Evolutionary conservation across 2,888 invertebrate species (phyloP).

Genomic region (Leptopilina myrica): DNA sequence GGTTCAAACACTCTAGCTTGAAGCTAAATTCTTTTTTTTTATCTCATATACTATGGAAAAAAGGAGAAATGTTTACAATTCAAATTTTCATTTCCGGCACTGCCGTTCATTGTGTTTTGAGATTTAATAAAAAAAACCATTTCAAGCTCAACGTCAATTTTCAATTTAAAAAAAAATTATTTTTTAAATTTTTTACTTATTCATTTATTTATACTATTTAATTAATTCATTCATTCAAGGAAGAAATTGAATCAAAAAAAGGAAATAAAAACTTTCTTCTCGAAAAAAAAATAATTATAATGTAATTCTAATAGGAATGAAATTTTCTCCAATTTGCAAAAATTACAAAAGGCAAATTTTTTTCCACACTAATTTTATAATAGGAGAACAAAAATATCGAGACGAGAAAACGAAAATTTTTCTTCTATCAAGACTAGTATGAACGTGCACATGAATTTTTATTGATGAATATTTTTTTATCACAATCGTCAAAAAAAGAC

Average conservation of each 20-base stretch:
- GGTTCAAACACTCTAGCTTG: conserved; percentile 7
- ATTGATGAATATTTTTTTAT: neutral
- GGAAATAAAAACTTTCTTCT: too few relatives aligned
- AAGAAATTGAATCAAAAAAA: too few relatives aligned
- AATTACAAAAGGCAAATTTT: too few relatives aligned
- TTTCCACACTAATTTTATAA: too few relatives aligned
- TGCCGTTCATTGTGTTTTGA: too few relatives aligned
- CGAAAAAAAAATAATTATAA: too few relatives aligned
- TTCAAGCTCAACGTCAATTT: conserved; percentile 15
- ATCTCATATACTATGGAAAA: neutral
- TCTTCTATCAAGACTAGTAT: neutral
- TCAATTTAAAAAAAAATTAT: neutral
- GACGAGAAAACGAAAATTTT: neutral
- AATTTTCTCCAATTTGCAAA: neutral
- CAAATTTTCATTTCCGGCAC: neutral
- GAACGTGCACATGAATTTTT: neutral
- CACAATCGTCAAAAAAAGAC: neutral
- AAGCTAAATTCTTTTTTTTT: neutral
- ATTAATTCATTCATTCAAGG: too few relatives aligned
- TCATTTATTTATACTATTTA: too few relatives aligned
- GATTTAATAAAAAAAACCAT: neutral
- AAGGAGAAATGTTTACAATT: neutral
- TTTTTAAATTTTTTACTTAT: neutral
- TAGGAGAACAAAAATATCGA: too few relatives aligned
- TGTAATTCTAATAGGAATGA: neutral